A percentile compares a stretch with the other conserved stretches of the same genome.
Conservation (phyloP, 2,888 invertebrate species). For the Ophonus ardosiacus region DNA sequence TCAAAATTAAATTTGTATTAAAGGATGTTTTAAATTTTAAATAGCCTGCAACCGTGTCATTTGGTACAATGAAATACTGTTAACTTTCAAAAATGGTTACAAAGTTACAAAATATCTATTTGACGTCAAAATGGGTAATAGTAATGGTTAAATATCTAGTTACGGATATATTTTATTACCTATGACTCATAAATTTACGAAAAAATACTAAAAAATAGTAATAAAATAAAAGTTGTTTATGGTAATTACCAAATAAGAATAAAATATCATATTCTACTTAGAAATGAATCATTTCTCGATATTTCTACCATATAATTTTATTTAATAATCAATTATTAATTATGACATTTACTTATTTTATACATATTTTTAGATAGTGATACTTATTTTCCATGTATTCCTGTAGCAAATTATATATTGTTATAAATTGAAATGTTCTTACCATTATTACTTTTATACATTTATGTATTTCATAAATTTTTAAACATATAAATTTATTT, state of each 20-base stretch:
- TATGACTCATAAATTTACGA: neutral
- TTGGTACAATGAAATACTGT: too few relatives aligned
- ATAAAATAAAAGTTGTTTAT: conserved; percentile 26
- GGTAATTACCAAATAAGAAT: conserved; percentile 12
- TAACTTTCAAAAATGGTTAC: too few relatives aligned
- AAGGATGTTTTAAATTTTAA: too few relatives aligned
- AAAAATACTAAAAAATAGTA: neutral
- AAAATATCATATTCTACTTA: conserved; percentile 8
- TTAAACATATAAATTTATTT: neutral
- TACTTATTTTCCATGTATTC: neutral
- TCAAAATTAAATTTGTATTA: too few relatives aligned
- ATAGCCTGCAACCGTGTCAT: too few relatives aligned
- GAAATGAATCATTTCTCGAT: conserved; percentile 25
- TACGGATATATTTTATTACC: neutral
- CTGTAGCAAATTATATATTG: neutral
- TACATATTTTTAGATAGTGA: conserved; percentile 2
- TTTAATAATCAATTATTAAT: conserved; percentile 22
- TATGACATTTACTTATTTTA: neutral
- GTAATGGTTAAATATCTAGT: neutral
- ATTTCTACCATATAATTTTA: conserved; percentile 9
- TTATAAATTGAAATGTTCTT: neutral
- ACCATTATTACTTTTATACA: neutral
- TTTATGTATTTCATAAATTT: neutral
- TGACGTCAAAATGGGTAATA: neutral
- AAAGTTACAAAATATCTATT: too few relatives aligned